Percentiles rank a stretch among this genome's conserved stretches.
phyloP scores from a whole-genome alignment of 2,113 vertebrate species.

The Trinectes maculatus region DNA sequence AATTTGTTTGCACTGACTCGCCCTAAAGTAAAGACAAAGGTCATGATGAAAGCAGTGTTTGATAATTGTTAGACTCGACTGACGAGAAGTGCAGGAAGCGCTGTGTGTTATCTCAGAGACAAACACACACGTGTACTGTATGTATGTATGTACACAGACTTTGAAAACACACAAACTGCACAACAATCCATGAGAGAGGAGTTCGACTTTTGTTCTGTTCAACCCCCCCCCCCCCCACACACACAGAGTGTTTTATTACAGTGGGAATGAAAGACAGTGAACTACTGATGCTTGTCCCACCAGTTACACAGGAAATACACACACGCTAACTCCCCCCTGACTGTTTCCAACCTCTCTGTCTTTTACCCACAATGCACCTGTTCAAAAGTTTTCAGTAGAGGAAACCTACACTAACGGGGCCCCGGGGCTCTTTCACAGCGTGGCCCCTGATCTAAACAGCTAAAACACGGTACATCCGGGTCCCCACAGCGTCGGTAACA shows the following conservation, averaged over 20 bases:
- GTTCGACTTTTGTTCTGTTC: not conserved
- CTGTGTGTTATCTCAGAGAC: not conserved
- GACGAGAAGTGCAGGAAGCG: conserved; percentile 14
- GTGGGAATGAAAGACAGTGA: too few species aligned
- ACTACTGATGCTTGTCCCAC: too few species aligned
- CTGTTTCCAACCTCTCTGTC: not conserved
- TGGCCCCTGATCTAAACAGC: too few species aligned
- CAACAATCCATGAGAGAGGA: not conserved
- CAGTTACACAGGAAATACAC: too few species aligned
- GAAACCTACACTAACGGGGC: too few species aligned
- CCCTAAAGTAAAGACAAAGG: not conserved
- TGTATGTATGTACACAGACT: not conserved
- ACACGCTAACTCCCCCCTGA: not conserved
- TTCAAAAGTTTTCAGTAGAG: conserved; percentile 73
- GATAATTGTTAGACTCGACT: conserved; percentile 26
- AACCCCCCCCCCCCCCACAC: too few species aligned
- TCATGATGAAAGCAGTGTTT: not conserved
- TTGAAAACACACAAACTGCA: not conserved
- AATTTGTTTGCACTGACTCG: not conserved
- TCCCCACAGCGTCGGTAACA: too few species aligned
- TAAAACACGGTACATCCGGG: too few species aligned
- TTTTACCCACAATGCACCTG: conserved; percentile 81
- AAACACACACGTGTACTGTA: too few species aligned
- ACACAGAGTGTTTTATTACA: too few species aligned
- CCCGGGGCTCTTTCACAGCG: too few species aligned